Percentiles rank a stretch among this genome's conserved stretches.
Evolutionary conservation across 1,140 invertebrate species (phyloP).

Genomic region (Homarus americanus): DNA sequence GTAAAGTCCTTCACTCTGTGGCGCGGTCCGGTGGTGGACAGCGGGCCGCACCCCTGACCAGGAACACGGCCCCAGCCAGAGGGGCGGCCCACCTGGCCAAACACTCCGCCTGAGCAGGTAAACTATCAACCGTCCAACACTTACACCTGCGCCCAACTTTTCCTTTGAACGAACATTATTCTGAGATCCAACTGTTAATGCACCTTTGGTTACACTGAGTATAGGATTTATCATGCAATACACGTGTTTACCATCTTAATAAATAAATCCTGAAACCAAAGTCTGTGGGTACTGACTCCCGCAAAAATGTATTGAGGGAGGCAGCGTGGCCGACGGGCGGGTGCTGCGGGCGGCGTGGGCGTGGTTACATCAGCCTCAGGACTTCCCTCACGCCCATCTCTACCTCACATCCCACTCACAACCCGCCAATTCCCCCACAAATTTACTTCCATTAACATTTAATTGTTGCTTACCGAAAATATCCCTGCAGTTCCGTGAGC

Average conservation of each 20-base stretch:
- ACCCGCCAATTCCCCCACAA: background rate
- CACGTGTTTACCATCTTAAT: slow-evolving; percentile 56
- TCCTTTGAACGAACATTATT: slow-evolving; percentile 51
- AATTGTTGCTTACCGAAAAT: background rate
- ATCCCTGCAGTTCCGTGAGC: slow-evolving; percentile 37
- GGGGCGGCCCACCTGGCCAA: background rate
- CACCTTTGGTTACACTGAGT: slow-evolving; percentile 56
- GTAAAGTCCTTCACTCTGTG: slow-evolving; percentile 64
- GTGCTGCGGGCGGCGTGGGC: slow-evolving; percentile 35
- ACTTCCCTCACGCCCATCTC: slow-evolving; percentile 7
- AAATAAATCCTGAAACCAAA: slow-evolving; percentile 57
- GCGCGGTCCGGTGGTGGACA: slow-evolving; percentile 37
- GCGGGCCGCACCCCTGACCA: slow-evolving; percentile 1
- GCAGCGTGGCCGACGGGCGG: slow-evolving; percentile 52
- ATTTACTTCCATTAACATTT: background rate
- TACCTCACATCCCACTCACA: background rate
- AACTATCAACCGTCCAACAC: slow-evolving; percentile 52
- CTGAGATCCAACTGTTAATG: slow-evolving; percentile 55
- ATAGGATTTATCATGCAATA: slow-evolving; percentile 50
- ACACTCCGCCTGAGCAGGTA: slow-evolving; percentile 52
- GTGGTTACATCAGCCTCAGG: background rate
- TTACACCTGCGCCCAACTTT: slow-evolving; percentile 46
- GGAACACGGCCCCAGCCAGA: background rate
- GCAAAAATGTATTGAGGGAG: slow-evolving; percentile 50
- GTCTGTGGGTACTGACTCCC: slow-evolving; percentile 51